Evolutionary conservation across 2,797 vertebrate species (phyloP).

Genomic region (Acestrorhynchus altus): DNA sequence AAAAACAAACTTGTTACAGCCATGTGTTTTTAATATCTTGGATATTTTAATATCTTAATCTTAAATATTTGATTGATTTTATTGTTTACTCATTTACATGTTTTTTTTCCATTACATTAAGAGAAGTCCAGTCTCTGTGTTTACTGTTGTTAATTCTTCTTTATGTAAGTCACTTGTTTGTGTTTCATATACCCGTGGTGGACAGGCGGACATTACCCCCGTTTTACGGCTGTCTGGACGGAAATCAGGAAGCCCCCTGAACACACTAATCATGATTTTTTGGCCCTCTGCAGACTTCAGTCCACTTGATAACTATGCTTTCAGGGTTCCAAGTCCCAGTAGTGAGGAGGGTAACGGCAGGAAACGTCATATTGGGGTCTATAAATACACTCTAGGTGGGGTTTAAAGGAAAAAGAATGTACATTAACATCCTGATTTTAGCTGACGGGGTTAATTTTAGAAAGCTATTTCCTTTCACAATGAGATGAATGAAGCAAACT

Average conservation of each 20-base stretch:
- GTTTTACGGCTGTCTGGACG: slow-evolving; percentile 1
- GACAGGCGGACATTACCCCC: neutral
- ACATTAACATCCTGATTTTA: slow-evolving; percentile 82
- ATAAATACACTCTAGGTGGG: slow-evolving; percentile 76
- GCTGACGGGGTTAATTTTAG: slow-evolving; percentile 79
- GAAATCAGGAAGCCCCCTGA: slow-evolving; percentile 24
- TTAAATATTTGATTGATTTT: neutral
- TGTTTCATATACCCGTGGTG: neutral
- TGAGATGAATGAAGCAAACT: slow-evolving; percentile 72
- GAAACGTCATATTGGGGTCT: slow-evolving; percentile 71
- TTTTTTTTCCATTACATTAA: slow-evolving; percentile 1
- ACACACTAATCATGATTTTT: slow-evolving; percentile 22
- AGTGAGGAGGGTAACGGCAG: slow-evolving; percentile 50
- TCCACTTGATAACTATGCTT: slow-evolving; percentile 19
- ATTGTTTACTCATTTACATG: neutral
- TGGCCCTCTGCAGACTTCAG: neutral
- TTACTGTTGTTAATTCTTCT: neutral
- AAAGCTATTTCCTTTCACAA: slow-evolving; percentile 81
- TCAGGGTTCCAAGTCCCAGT: slow-evolving; percentile 34
- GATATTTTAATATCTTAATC: too few species aligned
- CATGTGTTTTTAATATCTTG: too few species aligned
- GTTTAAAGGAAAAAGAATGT: slow-evolving; percentile 75
- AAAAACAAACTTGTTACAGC: too few species aligned
- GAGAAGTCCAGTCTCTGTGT: too few species aligned
- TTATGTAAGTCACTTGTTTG: slow-evolving; percentile 4